These are phyloP conservation scores for Atta colombica DNA, from an alignment of 1,140 invertebrate species.

Conservation along the genomic window DNA sequence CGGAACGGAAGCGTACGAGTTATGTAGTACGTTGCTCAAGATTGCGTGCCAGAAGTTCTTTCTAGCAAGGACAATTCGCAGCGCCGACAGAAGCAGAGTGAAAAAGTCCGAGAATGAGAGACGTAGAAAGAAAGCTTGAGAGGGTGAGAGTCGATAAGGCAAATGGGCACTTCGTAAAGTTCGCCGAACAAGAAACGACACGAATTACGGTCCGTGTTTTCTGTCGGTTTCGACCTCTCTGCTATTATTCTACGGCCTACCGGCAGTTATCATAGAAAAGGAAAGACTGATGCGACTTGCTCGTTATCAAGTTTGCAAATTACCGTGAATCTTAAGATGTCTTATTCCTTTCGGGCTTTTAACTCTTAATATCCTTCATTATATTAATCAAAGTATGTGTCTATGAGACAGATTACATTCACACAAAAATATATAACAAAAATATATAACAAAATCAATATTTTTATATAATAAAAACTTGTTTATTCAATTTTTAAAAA, in stretches of 20 bases:
- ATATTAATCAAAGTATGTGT: background rate
- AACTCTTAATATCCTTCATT: background rate
- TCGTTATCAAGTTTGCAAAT: conserved; percentile 36
- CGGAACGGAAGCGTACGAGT: conserved; percentile 77
- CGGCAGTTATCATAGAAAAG: conserved; percentile 8
- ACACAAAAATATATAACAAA: background rate
- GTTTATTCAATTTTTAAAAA: background rate
- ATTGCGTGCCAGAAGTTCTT: conserved; percentile 79
- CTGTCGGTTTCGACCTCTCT: conserved; percentile 34
- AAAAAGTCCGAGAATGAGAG: conserved; percentile 33
- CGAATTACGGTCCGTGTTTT: conserved; percentile 62
- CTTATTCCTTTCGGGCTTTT: background rate
- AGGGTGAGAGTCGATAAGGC: conserved; percentile 80
- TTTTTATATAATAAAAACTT: background rate
- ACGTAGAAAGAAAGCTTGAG: background rate
- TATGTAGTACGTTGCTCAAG: conserved; percentile 69
- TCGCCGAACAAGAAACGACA: conserved; percentile 77
- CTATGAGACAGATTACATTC: background rate
- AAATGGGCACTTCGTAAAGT: conserved; percentile 80
- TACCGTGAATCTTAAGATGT: background rate
- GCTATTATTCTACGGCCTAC: conserved; percentile 45
- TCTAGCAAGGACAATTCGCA: conserved; percentile 77
- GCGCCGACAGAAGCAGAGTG: conserved; percentile 9
- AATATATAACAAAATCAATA: background rate
- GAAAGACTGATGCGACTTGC: conserved; percentile 39